A percentile compares a stretch with the other conserved stretches of the same genome.
These are phyloP conservation scores for Trachythela sp. DNA, from an alignment of 64 coral and sea anemone species.

Conservation along the genomic window DNA sequence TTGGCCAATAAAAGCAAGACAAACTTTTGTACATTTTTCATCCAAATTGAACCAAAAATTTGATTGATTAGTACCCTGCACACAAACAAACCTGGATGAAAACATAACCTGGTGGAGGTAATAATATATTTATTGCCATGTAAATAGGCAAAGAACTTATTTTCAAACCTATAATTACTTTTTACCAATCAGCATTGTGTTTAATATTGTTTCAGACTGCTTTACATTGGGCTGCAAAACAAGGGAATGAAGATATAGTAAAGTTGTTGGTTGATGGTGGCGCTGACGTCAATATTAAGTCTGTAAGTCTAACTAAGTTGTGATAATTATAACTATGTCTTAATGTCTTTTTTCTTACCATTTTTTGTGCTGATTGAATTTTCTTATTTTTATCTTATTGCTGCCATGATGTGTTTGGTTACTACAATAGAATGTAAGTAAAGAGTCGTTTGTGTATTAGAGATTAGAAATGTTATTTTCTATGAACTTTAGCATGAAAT, in stretches of 20 bases:
- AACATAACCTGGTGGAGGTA: too few relatives aligned
- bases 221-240: slow-evolving; percentile 97
- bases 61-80: too few relatives aligned
- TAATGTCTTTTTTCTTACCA: neutral
- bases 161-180: too few relatives aligned
- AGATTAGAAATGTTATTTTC: neutral
- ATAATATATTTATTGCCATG: too few relatives aligned
- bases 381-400: neutral
- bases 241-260: slow-evolving; percentile 75
- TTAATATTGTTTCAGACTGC: slow-evolving; percentile 64
- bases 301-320: slow-evolving; percentile 28
- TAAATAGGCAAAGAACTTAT: too few relatives aligned
- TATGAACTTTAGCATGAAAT: neutral
- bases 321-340: neutral
- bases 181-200: too few relatives aligned
- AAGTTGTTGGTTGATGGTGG: slow-evolving; percentile 60
- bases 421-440: slow-evolving; percentile 75
- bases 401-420: neutral
- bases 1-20: too few relatives aligned
- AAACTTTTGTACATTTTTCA: too few relatives aligned
- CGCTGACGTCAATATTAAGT: slow-evolving; percentile 68
- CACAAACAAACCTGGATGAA: too few relatives aligned
- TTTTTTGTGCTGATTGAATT: neutral
- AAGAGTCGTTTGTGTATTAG: too few relatives aligned
- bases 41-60: too few relatives aligned